These are phyloP conservation scores for Luperina testacea DNA, from an alignment of 2,888 invertebrate species.

Conservation along the genomic window DNA sequence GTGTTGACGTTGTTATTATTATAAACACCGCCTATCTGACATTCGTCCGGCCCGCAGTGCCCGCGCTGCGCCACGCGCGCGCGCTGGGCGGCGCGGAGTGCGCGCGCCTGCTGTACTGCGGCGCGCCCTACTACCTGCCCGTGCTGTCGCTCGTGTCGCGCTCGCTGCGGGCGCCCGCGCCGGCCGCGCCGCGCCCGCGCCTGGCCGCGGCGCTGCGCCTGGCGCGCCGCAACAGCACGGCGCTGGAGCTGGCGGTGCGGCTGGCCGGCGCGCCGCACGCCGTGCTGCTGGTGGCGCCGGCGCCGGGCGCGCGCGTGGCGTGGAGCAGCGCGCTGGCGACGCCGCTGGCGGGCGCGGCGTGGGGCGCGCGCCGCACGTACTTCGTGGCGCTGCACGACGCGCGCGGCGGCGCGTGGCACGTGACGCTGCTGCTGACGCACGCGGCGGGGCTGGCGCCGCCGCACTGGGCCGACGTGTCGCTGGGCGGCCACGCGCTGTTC, in stretches of 20 bases:
- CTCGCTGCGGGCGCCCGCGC: constrained; percentile 21
- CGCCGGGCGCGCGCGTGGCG: constrained; percentile 83
- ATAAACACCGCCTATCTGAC: background rate
- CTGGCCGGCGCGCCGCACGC: constrained; percentile 63
- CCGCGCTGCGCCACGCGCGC: constrained; percentile 80
- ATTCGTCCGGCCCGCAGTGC: background rate
- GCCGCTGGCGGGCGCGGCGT: constrained; percentile 81
- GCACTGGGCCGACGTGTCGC: constrained; percentile 80
- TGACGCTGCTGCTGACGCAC: constrained; percentile 42
- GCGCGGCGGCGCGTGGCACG: constrained; percentile 17
- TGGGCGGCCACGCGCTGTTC: constrained; percentile 90
- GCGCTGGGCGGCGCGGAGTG: constrained; percentile 91
- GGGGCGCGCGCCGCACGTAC: constrained; percentile 81
- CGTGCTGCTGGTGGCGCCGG: constrained; percentile 81
- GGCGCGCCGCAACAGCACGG: constrained; percentile 38
- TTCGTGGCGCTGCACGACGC: constrained; percentile 71
- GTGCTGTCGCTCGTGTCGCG: constrained; percentile 89
- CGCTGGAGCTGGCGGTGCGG: constrained; percentile 14
- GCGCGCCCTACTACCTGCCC: constrained; percentile 94
- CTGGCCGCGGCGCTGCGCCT: constrained; percentile 71
- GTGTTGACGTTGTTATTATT: too few species aligned
- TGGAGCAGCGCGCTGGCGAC: constrained; percentile 90
- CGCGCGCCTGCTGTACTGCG: constrained; percentile 92
- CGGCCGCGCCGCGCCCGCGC: constrained; percentile 19
- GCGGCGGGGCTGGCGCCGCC: constrained; percentile 36